Base-by-base conservation (phyloP, 1,140 invertebrate genomes). In the Drosophila miranda region DNA sequence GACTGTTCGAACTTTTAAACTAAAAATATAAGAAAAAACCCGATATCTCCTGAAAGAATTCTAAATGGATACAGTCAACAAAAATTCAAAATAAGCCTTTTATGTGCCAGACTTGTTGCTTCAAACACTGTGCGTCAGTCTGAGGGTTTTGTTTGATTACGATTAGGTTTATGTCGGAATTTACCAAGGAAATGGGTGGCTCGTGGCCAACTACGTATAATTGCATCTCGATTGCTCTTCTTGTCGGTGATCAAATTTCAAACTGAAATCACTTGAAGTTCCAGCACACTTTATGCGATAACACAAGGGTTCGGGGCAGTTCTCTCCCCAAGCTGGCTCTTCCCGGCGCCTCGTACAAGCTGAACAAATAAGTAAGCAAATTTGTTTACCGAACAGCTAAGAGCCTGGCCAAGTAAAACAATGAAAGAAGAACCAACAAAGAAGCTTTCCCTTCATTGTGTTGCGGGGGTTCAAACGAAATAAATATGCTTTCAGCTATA, bases 401-500 rank as follows among this genome's bases (percentile, higher is more conserved):
- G 26, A 56, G 28, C n/a, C 60, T 16, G 13, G 19, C n/a, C 19
- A 49, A 68, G 62, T 68, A 43, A 26, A 67, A 49, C 49, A 68
- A 66, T 42, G 26, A 23, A 49, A 19, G 44, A 13, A 23, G 26
- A n/a, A 7, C 30, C 49, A 38, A 38, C 34, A 43, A 51, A 51
- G 59, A 9, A 52, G 45, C 14, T 14, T 19, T 23, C 7, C 59
- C 23, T 26, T 63, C 43, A 34, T 34, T 43, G 55, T 26, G 16
- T 21, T 46, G 34, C 8, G 30, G 30, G 30, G 21, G 55, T 26
- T 66, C 16, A 19, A 14, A 26, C 0, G 26, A 69, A 49, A 48
- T 56, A 69, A 69, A 69, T 69, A 69, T 69, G 66, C 66, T 56
- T 26, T 34, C 34, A 69, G 66, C 66, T 68, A 69, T 69, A 68